Percentiles rank a stretch among this genome's conserved stretches.
Evolutionary conservation across 2,113 vertebrate genomes (phyloP).

Genomic region (Plestiodon gilberti): DNA sequence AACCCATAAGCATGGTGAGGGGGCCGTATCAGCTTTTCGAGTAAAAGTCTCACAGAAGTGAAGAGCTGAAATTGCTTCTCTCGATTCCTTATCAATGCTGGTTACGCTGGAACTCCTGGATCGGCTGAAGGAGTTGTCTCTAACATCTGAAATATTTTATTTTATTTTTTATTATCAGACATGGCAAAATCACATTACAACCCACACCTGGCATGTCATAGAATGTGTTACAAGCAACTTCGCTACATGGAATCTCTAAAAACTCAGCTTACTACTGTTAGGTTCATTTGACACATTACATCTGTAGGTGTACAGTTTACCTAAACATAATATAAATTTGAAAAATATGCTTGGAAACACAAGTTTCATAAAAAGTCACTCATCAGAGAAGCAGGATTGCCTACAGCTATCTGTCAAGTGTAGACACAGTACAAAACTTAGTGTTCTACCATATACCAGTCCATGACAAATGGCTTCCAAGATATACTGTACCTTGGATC

Average conservation of each 20-base stretch:
- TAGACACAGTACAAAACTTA: neutral
- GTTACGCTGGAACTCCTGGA: conserved; percentile 98
- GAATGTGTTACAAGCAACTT: neutral
- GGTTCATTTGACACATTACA: neutral
- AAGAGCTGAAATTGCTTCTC: conserved; percentile 92
- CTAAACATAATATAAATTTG: neutral
- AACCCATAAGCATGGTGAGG: conserved; percentile 91
- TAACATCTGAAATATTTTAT: conserved; percentile 86
- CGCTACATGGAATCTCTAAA: neutral
- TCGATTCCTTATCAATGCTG: conserved; percentile 96
- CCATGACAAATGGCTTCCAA: neutral
- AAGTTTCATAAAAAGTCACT: neutral
- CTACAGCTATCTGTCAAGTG: neutral
- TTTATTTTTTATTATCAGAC: conserved; percentile 51
- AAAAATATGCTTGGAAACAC: neutral
- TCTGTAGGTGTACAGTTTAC: neutral
- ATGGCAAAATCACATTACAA: conserved; percentile 1
- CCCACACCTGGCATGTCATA: neutral
- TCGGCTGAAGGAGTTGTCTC: conserved; percentile 98
- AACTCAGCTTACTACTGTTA: neutral
- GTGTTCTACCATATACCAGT: neutral
- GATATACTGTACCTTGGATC: neutral
- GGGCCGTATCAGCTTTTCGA: conserved; percentile 85
- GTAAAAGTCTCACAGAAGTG: conserved; percentile 93
- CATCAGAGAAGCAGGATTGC: neutral